Percentiles rank a stretch among this genome's conserved stretches.
phyloP scores from a whole-genome alignment of 1,140 invertebrate genomes.

The Frieseomelitta varia region DNA sequence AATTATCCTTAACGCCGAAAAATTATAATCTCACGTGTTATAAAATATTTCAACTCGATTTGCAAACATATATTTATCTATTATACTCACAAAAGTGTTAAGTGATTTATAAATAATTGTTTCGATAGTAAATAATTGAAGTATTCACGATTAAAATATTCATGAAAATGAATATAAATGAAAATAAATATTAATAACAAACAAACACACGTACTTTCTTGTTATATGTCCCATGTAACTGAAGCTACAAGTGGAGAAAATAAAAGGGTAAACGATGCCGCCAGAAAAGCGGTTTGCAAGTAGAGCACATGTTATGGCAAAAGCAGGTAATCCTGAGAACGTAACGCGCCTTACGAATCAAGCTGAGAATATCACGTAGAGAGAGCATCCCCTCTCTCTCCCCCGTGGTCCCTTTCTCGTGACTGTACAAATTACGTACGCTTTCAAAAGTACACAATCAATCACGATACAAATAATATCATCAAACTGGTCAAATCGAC shows the following conservation, averaged over 20 bases:
- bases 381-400: constrained; percentile 40
- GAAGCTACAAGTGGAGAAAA: constrained; percentile 40
- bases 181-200: background rate
- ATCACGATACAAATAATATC: constrained; percentile 18
- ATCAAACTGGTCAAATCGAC: background rate
- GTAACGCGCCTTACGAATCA: constrained; percentile 64
- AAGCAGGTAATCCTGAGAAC: constrained; percentile 64
- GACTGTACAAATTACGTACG: constrained; percentile 23
- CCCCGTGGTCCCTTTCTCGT: constrained; percentile 39
- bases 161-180: too few relatives aligned
- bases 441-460: constrained; percentile 43
- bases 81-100: background rate
- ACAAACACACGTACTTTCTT: background rate
- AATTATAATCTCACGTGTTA: background rate
- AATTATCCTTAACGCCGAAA: background rate
- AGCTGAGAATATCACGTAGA: constrained; percentile 59
- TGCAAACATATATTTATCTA: background rate
- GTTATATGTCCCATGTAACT: background rate
- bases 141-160: background rate
- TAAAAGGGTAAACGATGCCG: constrained; percentile 44
- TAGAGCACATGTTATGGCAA: constrained; percentile 61
- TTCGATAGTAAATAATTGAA: background rate
- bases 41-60: background rate
- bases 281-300: constrained; percentile 55
- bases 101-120: background rate